Evolutionary conservation across 2,797 vertebrate species (phyloP).

Genomic region (Garrulus glandarius): DNA sequence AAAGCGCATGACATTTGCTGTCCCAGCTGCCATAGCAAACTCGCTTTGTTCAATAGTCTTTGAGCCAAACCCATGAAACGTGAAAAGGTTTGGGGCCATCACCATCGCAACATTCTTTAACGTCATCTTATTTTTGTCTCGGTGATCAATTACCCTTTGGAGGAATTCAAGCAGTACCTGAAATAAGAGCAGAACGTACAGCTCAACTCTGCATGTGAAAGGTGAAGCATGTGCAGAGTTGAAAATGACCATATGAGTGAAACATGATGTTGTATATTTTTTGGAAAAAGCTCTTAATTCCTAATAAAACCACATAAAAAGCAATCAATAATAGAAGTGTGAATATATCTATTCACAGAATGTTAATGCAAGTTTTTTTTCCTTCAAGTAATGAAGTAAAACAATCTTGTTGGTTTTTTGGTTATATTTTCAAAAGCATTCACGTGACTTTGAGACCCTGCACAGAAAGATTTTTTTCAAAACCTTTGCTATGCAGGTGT

Average conservation of each 20-base stretch:
- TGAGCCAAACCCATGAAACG: slow-evolving; percentile 83
- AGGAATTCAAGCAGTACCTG: slow-evolving; percentile 95
- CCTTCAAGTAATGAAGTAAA: neutral
- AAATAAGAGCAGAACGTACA: slow-evolving; percentile 52
- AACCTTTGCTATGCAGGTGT: neutral
- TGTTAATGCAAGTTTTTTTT: neutral
- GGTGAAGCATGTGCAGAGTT: neutral
- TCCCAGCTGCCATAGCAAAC: slow-evolving; percentile 88
- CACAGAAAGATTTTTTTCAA: neutral
- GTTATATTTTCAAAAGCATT: neutral
- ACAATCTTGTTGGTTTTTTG: neutral
- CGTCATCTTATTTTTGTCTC: slow-evolving; percentile 93
- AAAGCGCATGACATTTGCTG: slow-evolving; percentile 87
- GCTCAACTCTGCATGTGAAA: neutral
- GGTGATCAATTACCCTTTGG: slow-evolving; percentile 88
- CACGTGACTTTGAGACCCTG: neutral
- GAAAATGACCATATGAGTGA: neutral
- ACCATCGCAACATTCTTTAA: slow-evolving; percentile 92
- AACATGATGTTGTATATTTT: neutral
- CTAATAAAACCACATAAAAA: neutral
- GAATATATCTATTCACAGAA: neutral
- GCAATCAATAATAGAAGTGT: neutral
- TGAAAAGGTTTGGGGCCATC: slow-evolving; percentile 98
- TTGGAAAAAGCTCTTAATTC: neutral
- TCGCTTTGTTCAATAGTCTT: slow-evolving; percentile 87